Evolutionary conservation across 1,140 invertebrate species (phyloP), one percentile per base, ranked within the genome.

Genomic region (Drosophila serrata): DNA sequence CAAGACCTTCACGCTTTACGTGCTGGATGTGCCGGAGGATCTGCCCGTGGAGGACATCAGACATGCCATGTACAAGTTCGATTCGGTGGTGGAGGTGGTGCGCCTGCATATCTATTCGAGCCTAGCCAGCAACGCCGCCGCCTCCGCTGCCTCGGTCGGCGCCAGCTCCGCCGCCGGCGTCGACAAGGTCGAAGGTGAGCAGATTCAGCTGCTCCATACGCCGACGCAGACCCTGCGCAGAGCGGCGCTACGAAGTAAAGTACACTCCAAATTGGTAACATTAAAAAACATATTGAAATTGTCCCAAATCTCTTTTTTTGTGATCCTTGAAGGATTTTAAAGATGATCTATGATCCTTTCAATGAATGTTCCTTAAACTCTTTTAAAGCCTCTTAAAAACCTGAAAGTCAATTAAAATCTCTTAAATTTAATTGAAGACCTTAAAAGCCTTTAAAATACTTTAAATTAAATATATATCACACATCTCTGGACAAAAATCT

Each of bases 1-100:
- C 70, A 97, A 96, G 93, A 97, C 96, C 7, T 97, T 97, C 79
- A 96, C 96, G 0, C 94, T 97, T 46, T 95, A 96, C 81, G 96
- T 97, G 40, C 94, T 96, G 64, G 96, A 97, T 82, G 95, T 97
- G 37, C 96, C 96, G 0, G 96, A 96, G 81, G 96, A 97, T 84
- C 92, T 97, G 46, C 96, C 96, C 0, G 96, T 97, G 81, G 96
- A 97, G 79, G 96, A 97, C 82, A 95, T 97, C 39, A 94, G 96
- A 29, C 96, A 96, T 82, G 95, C 96, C 57, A 93, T 97, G 51
- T 97, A 96, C 93, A 95, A 96, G 93, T 97, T 96, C 91, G 94
- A 95, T 51, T 97, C 96, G 7, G 95, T 97, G 62, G 96, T 97
- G 37, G 96, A 96, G 92, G 95, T 96, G 27, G 94, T 95, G 8